Evolutionary conservation across 2,797 vertebrate genomes (phyloP).

Genomic region (Sebastiscus albofasciatus): DNA sequence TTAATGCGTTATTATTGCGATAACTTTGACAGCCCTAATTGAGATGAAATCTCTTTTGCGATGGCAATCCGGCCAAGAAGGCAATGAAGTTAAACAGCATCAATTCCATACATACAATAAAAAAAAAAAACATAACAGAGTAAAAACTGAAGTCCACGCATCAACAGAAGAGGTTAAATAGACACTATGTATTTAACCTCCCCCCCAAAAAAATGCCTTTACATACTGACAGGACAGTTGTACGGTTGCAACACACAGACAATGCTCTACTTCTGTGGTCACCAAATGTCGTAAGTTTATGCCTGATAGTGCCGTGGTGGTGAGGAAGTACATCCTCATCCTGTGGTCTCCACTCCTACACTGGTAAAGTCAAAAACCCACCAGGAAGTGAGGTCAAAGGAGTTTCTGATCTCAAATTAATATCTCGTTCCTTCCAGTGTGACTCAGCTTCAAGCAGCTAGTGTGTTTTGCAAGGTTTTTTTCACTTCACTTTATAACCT

Average conservation of each 20-base stretch:
- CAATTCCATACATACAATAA: neutral
- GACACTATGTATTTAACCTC: neutral
- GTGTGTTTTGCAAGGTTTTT: neutral
- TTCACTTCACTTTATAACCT: neutral
- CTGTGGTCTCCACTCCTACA: slow-evolving; percentile 65
- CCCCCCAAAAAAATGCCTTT: neutral
- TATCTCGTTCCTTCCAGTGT: slow-evolving; percentile 42
- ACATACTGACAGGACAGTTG: slow-evolving; percentile 46
- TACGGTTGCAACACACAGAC: slow-evolving; percentile 55
- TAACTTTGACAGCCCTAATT: no score
- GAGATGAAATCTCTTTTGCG: neutral
- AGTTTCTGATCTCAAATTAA: slow-evolving; percentile 54
- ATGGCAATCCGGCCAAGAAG: neutral
- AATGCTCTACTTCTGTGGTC: slow-evolving; percentile 62
- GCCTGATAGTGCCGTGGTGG: slow-evolving; percentile 54
- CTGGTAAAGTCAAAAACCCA: slow-evolving; percentile 47
- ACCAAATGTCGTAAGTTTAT: slow-evolving; percentile 64
- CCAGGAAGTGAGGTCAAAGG: slow-evolving; percentile 75
- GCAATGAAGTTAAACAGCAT: neutral
- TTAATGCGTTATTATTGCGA: no score
- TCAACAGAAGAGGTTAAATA: neutral
- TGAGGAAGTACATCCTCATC: slow-evolving; percentile 80
- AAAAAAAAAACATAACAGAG: neutral
- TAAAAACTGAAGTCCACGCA: neutral
- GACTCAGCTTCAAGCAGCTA: slow-evolving; percentile 3